phyloP scores from a whole-genome alignment of 1,140 invertebrate species.

The Acromyrmex heyeri region DNA sequence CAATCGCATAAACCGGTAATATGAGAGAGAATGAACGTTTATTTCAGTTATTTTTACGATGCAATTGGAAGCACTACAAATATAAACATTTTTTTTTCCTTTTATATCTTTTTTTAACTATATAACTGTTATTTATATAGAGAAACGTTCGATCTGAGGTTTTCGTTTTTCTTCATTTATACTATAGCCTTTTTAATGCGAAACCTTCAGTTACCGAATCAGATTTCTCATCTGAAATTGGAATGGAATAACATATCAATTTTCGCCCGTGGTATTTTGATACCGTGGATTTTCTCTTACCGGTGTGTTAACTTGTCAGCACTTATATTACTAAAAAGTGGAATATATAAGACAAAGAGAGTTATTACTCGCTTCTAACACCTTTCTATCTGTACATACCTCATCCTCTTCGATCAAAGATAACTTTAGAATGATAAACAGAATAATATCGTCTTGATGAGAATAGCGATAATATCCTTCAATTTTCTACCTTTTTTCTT shows the following conservation, averaged over 20 bases:
- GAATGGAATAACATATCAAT: conserved; percentile 17
- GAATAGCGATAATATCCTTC: conserved; percentile 41
- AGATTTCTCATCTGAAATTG: conserved; percentile 24
- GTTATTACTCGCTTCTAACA: conserved; percentile 34
- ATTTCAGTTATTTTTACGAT: conserved; percentile 13
- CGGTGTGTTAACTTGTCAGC: neutral
- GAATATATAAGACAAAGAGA: conserved; percentile 3
- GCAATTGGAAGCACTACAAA: neutral
- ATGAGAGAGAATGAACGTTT: neutral
- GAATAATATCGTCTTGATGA: conserved; percentile 50
- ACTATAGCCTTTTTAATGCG: neutral
- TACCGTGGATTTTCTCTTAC: neutral
- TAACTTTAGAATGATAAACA: conserved; percentile 5
- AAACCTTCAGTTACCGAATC: neutral
- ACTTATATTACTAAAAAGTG: conserved; percentile 39
- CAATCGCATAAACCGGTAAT: conserved; percentile 26
- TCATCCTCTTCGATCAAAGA: conserved; percentile 18
- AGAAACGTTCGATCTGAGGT: neutral
- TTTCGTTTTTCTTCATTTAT: conserved; percentile 11
- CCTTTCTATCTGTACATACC: neutral
- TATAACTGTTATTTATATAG: conserved; percentile 4
- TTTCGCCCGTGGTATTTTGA: neutral
- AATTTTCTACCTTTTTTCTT: neutral
- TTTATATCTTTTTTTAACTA: neutral
- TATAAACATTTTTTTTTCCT: neutral